Evolutionary conservation across 2,888 invertebrate species (phyloP).

Genomic region (Gonocerus acuteangulatus): DNA sequence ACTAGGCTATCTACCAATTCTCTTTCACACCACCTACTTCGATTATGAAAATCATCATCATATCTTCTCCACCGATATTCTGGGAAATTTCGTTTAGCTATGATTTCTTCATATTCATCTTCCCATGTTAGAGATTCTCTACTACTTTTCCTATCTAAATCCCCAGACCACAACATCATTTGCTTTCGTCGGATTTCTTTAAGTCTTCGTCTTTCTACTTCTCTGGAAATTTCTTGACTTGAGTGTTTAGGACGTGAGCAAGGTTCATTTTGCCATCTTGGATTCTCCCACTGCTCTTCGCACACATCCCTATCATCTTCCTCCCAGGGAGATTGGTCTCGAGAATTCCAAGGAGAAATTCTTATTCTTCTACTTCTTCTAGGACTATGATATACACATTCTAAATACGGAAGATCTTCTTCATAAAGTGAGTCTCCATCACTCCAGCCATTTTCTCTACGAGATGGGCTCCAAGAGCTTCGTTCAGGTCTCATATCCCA

Average conservation of each 20-base stretch:
- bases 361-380: slow-evolving; percentile 40
- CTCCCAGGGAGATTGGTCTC: slow-evolving; percentile 75
- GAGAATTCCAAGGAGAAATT: slow-evolving; percentile 49
- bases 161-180: slow-evolving; percentile 33
- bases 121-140: slow-evolving; percentile 38
- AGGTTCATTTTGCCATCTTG: slow-evolving; percentile 43
- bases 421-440: slow-evolving; percentile 41
- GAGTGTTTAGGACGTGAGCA: slow-evolving; percentile 48
- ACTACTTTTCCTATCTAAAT: slow-evolving; percentile 36
- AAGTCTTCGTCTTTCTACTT: slow-evolving; percentile 43
- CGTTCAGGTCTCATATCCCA: slow-evolving; percentile 40
- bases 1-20: slow-evolving; percentile 37
- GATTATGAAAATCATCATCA: slow-evolving; percentile 37
- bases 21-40: slow-evolving; percentile 33
- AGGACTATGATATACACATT: slow-evolving; percentile 36
- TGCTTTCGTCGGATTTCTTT: slow-evolving; percentile 37
- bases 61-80: slow-evolving; percentile 34
- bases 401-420: slow-evolving; percentile 38
- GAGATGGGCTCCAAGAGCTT: slow-evolving; percentile 39
- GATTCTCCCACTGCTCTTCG: slow-evolving; percentile 37
- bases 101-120: slow-evolving; percentile 38
- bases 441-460: slow-evolving; percentile 41
- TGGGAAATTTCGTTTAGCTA: slow-evolving; percentile 35
- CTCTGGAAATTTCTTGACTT: slow-evolving; percentile 49
- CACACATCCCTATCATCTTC: slow-evolving; percentile 51